Conservation (phyloP, 2,888 invertebrate species). For the Dendrolimus houi region DNA sequence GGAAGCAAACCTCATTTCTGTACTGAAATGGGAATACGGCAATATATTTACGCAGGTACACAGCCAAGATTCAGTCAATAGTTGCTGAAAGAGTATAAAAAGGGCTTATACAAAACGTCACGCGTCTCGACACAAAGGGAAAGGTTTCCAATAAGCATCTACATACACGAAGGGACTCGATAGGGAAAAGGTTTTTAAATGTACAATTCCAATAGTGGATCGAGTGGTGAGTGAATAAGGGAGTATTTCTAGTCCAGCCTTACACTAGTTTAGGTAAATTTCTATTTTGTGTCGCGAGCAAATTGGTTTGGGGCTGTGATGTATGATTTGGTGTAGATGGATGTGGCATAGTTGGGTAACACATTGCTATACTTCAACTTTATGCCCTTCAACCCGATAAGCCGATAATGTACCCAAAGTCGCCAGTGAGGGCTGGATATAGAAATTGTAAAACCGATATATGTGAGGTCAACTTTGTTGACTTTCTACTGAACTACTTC, state of each 20-base stretch:
- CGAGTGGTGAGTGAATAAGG: slow-evolving; percentile 45
- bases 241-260: slow-evolving; percentile 33
- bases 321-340: neutral
- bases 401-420: too few species aligned
- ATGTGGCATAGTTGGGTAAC: neutral
- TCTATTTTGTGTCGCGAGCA: slow-evolving; percentile 50
- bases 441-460: too few species aligned
- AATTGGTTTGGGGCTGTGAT: slow-evolving; percentile 40
- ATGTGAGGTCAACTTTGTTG: too few species aligned
- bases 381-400: too few species aligned
- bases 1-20: slow-evolving; percentile 16
- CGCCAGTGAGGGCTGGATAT: too few species aligned
- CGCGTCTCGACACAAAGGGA: slow-evolving; percentile 42
- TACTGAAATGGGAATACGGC: slow-evolving; percentile 20
- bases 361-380: too few species aligned
- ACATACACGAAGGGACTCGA: slow-evolving; percentile 38
- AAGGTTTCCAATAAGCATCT: slow-evolving; percentile 48
- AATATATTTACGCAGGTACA: slow-evolving; percentile 26
- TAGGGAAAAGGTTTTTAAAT: slow-evolving; percentile 50
- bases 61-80: slow-evolving; percentile 28
- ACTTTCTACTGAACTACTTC: too few species aligned
- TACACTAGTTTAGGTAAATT: slow-evolving; percentile 50
- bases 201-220: slow-evolving; percentile 56
- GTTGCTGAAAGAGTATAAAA: slow-evolving; percentile 38
- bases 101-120: slow-evolving; percentile 41